Evolutionary conservation across 2,888 invertebrate species (phyloP), one percentile per base, ranked within the genome.

Genomic region (Leptinotarsa peninsularis): DNA sequence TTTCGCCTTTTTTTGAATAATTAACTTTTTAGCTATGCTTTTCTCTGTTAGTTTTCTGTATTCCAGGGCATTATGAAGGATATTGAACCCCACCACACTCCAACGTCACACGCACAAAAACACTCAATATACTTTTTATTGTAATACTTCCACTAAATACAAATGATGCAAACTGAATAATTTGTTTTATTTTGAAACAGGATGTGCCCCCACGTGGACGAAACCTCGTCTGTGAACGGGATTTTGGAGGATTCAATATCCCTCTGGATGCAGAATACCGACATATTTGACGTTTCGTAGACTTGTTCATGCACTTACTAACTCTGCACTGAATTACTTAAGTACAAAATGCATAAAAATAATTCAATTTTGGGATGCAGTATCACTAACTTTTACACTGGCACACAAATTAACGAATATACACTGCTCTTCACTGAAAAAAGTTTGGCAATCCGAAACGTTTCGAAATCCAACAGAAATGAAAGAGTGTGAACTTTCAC

Each of bases 131-230:
- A 66, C 33, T n/a, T 21, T 43, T 66, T 52, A 54, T 67, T 54
- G 50, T 63, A 54, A 17, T 68, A 33, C n/a, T 56, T 17, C 17
- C 49, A 71, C 71, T 15, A 43, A 63, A 63, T 63, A 63, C 43
- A 63, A 18, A 63, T 60, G 50, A 70, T 60, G 54, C 54, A 27
- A n/a, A 78, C 68, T 80, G 81, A 82, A 75, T 77, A 78, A 43
- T 80, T 83, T 83, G 81, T 83, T 84, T 83, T 83, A 82, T 84
- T 84, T 84, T 82, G 75, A 78, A 78, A 81, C 83, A 85, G 85
- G 85, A 77, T 85, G 85, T 76, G 82, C 77, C 77, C 85, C 85
- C 71, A 79, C 81, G 67, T 85, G 84, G 84, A 80, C 82, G 82
- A 81, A 79, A 75, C 76, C 80, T 75, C 81, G 80, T 73, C 80